phyloP scores from a whole-genome alignment of 1,140 invertebrate genomes.

The Platyscapa corneri region DNA sequence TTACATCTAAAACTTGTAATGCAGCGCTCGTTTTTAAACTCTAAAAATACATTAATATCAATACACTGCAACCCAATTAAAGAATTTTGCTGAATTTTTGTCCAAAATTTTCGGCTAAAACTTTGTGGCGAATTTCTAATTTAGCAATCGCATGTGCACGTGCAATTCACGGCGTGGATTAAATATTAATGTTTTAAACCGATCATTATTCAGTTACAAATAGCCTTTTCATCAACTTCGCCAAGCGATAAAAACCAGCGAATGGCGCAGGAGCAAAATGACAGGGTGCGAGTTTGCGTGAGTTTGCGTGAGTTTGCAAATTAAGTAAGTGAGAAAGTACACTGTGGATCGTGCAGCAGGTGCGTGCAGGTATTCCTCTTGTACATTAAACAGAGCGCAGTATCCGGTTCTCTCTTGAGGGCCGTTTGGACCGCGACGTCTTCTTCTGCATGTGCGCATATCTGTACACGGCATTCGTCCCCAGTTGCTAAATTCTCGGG shows the following conservation, averaged over 20 bases:
- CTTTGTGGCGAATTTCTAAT: too few species aligned
- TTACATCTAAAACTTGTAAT: too few species aligned
- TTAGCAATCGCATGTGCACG: too few species aligned
- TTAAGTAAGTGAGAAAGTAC: conserved; percentile 7
- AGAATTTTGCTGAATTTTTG: too few species aligned
- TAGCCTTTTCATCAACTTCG: not conserved
- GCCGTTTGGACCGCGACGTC: not conserved
- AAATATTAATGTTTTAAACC: too few species aligned
- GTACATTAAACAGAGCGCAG: conserved; percentile 1
- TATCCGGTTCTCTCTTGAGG: not conserved
- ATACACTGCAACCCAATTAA: too few species aligned
- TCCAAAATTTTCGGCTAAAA: too few species aligned
- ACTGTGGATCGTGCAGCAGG: not conserved
- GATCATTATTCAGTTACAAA: not conserved
- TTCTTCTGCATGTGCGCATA: not conserved
- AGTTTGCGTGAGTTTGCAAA: not conserved
- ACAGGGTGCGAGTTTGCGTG: not conserved
- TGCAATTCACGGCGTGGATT: too few species aligned
- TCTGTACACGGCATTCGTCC: not conserved
- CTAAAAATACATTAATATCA: too few species aligned
- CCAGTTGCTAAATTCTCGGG: not conserved
- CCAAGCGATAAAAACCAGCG: not conserved
- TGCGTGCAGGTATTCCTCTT: not conserved
- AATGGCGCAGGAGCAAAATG: not conserved
- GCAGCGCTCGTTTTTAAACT: too few species aligned